Evolutionary conservation across 2,113 vertebrate species (phyloP).

Genomic region (Miniopterus natalensis): DNA sequence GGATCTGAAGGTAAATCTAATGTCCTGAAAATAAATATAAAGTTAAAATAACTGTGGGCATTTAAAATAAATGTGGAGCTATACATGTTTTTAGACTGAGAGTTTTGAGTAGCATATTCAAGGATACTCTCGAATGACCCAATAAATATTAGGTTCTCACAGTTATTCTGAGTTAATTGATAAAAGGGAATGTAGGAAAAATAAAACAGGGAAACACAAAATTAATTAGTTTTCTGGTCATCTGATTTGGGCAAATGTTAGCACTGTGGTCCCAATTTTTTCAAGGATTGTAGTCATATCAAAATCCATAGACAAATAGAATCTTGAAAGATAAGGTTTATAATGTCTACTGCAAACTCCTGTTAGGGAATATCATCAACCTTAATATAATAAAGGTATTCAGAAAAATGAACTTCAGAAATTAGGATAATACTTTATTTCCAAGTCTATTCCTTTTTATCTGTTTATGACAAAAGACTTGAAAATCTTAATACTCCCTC

Average conservation of each 20-base stretch:
- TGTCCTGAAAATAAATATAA: slow-evolving; percentile 35
- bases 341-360: background rate
- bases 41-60: slow-evolving; percentile 22
- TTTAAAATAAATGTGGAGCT: background rate
- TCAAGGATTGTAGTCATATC: background rate
- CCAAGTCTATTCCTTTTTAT: background rate
- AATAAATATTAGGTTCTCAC: slow-evolving; percentile 45
- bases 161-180: slow-evolving; percentile 35
- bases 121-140: background rate
- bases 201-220: background rate
- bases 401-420: background rate
- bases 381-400: background rate
- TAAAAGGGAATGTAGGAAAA: background rate
- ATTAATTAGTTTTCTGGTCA: slow-evolving; percentile 33
- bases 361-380: background rate
- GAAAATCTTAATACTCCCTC: background rate
- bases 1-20: background rate
- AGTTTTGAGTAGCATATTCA: background rate
- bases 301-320: background rate
- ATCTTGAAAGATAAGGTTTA: background rate
- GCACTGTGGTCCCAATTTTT: background rate
- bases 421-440: background rate
- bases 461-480: background rate
- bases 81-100: background rate
- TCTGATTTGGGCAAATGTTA: slow-evolving; percentile 1